Base-by-base conservation (phyloP, 2,888 invertebrate species). In the Rhagophthalmus giganteus region DNA sequence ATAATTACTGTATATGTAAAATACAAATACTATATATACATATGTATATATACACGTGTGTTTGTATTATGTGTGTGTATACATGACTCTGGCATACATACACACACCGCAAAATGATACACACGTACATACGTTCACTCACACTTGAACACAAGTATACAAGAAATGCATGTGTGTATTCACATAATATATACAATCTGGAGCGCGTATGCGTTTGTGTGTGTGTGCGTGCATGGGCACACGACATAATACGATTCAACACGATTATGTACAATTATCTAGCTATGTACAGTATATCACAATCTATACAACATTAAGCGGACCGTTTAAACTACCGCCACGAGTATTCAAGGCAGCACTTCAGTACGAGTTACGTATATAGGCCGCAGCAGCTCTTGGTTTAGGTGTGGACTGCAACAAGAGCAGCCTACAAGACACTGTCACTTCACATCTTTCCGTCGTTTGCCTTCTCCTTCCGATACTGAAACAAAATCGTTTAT, bases 401-500 rank as follows among this genome's bases (percentile, higher is more conserved):
- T 54, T 53, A 50, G 41, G 39, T 48, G 49, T 32, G 58, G 60
- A 51, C 61, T 62, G 59, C 64, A 58, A 56, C 61, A 61, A 27
- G 60, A 57, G 64, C 72, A 69, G 70, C 66, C 73, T 57, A 66
- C 67, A 60, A 67, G 72, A 69, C 69, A 74, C 68, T 74, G 76
- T 76, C 76, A 76, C 76, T 76, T 76, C 60, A 74, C 70, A 64
- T 76, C 76, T 70, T 74, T 74, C 65, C 74, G 72, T 45, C 76
- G 68, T 61, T 74, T 75, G 51, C 69, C 72, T 52, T 74, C 75
- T 52, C 72, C 70, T 59, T 75, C 74, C 55, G 70, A 68, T 63
- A 74, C 70, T 73, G 58, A 38, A 69, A 48, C 20, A 20, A 20
- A n/a, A n/a, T n/a, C n/a, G n/a, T n/a, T n/a, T n/a, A n/a, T n/a